Percentiles rank a stretch among this genome's conserved stretches.
These are phyloP conservation scores for Furcifer pardalis DNA, from an alignment of 2,797 vertebrate genomes.

Conservation along the genomic window DNA sequence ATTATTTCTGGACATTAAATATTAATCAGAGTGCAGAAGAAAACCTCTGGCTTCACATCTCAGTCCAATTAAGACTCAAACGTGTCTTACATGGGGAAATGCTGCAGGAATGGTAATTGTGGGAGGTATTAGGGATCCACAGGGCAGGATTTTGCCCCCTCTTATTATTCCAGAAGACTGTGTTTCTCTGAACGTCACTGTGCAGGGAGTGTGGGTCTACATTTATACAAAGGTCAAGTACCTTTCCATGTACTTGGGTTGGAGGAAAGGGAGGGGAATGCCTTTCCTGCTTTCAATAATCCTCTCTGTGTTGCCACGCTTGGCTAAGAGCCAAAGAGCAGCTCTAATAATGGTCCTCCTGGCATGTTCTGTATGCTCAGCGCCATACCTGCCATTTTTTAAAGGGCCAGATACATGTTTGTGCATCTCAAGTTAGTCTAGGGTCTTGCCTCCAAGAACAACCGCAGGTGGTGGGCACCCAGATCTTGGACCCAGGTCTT, in stretches of 20 bases:
- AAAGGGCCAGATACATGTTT: background rate
- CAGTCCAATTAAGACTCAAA: conserved; percentile 25
- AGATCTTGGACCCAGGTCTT: too few species aligned
- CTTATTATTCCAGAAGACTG: background rate
- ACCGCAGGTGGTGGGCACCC: too few species aligned
- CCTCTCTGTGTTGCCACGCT: background rate
- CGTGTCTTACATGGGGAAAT: background rate
- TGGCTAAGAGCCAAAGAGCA: background rate
- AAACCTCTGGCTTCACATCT: background rate
- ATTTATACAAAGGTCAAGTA: background rate
- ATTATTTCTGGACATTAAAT: conserved; percentile 29
- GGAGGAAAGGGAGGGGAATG: too few species aligned
- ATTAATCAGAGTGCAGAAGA: conserved; percentile 18
- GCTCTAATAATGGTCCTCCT: too few species aligned
- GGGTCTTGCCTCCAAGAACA: background rate
- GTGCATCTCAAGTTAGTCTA: too few species aligned
- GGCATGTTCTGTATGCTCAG: background rate
- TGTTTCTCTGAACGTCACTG: background rate
- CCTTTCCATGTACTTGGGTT: background rate
- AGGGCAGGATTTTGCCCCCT: too few species aligned
- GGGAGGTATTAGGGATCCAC: background rate
- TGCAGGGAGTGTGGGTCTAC: background rate
- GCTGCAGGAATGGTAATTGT: background rate
- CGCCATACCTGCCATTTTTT: too few species aligned
- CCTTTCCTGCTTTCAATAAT: too few species aligned